Percentiles rank a stretch among this genome's conserved stretches.
These are phyloP conservation scores for Catalaphyllia jardinei DNA, from an alignment of 64 coral and sea anemone genomes.

Conservation along the genomic window DNA sequence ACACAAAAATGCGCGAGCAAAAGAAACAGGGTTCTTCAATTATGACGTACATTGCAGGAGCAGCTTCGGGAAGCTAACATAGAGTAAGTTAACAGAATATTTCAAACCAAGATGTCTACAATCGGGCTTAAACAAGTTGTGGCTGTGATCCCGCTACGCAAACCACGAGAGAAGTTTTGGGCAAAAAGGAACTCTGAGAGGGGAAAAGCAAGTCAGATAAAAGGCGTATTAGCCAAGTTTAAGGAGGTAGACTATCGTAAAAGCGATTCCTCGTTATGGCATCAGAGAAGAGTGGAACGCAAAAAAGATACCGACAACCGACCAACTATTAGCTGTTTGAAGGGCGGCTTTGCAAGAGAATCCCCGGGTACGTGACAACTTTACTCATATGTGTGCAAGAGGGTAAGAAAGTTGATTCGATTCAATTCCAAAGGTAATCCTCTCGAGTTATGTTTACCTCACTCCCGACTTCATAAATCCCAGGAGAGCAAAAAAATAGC, in stretches of 20 bases:
- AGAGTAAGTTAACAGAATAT: background rate
- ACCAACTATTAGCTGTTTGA: background rate
- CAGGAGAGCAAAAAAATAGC: too few species aligned
- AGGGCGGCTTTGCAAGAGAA: conserved; percentile 5
- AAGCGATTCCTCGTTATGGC: background rate
- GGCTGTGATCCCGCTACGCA: conserved; percentile 11
- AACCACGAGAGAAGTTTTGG: conserved; percentile 12
- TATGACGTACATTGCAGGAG: background rate
- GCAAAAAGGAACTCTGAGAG: background rate
- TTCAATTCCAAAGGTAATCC: too few species aligned
- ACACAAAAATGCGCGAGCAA: background rate
- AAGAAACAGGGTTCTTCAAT: background rate
- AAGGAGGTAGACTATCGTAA: background rate
- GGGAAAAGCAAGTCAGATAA: background rate
- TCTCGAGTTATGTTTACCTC: too few species aligned
- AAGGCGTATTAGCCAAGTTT: background rate
- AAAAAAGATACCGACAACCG: background rate
- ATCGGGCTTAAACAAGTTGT: background rate
- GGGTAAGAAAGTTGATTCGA: too few species aligned
- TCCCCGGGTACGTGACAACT: conserved; percentile 14
- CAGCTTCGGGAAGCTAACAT: background rate
- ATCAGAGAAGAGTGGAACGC: background rate
- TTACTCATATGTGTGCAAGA: background rate
- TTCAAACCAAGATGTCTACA: background rate
- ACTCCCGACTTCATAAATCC: too few species aligned